A percentile compares a stretch with the other conserved stretches of the same genome.
These are phyloP conservation scores for Microplitis mediator DNA, from an alignment of 1,140 invertebrate species.

Conservation along the genomic window DNA sequence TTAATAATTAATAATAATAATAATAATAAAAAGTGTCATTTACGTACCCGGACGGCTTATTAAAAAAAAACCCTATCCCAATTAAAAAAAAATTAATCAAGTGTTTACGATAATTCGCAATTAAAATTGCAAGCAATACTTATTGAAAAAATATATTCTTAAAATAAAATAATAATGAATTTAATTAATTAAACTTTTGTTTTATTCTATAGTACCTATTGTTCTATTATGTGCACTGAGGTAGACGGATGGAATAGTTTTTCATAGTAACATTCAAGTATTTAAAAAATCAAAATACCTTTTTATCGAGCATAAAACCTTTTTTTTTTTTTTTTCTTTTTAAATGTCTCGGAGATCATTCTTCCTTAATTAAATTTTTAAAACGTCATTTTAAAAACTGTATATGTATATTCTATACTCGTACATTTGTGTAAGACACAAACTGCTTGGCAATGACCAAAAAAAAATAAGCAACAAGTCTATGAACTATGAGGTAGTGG, in stretches of 20 bases:
- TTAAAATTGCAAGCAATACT: background rate
- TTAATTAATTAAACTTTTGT: slow-evolving; percentile 6
- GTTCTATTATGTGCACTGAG: slow-evolving; percentile 56
- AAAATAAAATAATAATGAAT: slow-evolving; percentile 8
- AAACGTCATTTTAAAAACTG: background rate
- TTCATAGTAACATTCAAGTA: background rate
- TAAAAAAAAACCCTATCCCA: background rate
- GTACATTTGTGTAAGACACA: background rate
- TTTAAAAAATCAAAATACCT: slow-evolving; percentile 1
- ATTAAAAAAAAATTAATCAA: slow-evolving; percentile 29
- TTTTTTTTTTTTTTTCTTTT: too few relatives aligned
- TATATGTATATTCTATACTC: background rate
- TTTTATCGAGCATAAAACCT: background rate
- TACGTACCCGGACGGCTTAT: too few relatives aligned
- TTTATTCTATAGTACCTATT: slow-evolving; percentile 43
- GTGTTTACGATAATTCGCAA: background rate
- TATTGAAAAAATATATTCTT: background rate
- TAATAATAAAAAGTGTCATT: too few relatives aligned
- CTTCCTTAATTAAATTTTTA: slow-evolving; percentile 17
- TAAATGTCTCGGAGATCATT: slow-evolving; percentile 26
- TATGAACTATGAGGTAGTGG: slow-evolving; percentile 41
- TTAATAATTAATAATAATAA: background rate
- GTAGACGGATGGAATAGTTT: slow-evolving; percentile 57
- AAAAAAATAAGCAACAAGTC: slow-evolving; percentile 3
- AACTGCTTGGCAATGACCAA: slow-evolving; percentile 4